Percentiles rank a stretch among this genome's conserved stretches.
These are phyloP conservation scores for Sciaenops ocellatus DNA, from an alignment of 2,797 vertebrate genomes.

Conservation along the genomic window DNA sequence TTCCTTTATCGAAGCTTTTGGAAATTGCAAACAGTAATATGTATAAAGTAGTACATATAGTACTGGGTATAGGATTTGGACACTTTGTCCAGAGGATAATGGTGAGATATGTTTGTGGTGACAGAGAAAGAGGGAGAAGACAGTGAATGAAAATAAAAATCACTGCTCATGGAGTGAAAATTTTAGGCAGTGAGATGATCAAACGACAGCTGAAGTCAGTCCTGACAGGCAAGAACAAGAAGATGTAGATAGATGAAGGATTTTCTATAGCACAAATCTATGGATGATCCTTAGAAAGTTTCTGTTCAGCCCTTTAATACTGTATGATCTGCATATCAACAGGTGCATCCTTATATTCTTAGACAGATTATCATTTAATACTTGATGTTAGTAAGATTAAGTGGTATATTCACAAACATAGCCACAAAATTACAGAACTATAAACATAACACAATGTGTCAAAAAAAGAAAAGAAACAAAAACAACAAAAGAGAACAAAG, in stretches of 20 bases:
- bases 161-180: background rate
- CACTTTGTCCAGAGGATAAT: background rate
- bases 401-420: background rate
- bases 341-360: background rate
- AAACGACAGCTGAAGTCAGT: background rate
- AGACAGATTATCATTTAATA: background rate
- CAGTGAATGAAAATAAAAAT: background rate
- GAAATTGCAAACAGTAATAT: conserved; percentile 20
- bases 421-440: background rate
- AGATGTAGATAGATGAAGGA: background rate
- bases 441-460: background rate
- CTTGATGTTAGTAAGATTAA: background rate
- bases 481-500: background rate
- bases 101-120: background rate
- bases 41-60: background rate
- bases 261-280: background rate
- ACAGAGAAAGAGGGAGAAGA: background rate
- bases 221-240: background rate
- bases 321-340: background rate
- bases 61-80: background rate
- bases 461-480: background rate
- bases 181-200: background rate
- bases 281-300: background rate
- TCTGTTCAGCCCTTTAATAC: background rate
- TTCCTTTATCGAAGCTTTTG: conserved; percentile 14